These are phyloP conservation scores for Arvicanthis niloticus DNA, from an alignment of 2,113 vertebrate genomes.

Conservation along the genomic window DNA sequence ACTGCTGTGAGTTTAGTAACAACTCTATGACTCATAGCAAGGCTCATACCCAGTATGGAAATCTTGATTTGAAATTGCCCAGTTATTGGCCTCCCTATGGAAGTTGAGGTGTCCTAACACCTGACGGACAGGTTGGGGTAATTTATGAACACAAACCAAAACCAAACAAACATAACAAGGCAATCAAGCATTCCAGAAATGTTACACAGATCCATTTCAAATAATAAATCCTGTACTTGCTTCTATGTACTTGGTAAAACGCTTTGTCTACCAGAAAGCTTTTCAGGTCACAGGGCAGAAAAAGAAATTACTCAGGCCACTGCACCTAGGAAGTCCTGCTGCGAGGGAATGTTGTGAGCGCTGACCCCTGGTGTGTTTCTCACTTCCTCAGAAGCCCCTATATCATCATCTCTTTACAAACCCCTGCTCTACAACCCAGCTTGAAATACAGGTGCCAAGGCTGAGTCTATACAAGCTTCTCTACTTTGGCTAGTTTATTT, in stretches of 20 bases:
- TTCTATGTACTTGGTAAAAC: constrained; percentile 12
- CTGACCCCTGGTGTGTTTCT: background rate
- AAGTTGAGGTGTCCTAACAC: constrained; percentile 21
- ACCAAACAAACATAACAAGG: constrained; percentile 40
- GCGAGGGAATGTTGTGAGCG: background rate
- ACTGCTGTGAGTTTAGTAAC: constrained; percentile 50
- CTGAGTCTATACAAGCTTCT: background rate
- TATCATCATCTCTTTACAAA: background rate
- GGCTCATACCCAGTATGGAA: background rate
- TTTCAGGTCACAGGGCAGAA: background rate
- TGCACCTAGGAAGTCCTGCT: constrained; percentile 17
- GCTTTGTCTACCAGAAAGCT: background rate
- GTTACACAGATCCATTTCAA: constrained; percentile 55
- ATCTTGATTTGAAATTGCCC: background rate
- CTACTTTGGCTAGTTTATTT: background rate
- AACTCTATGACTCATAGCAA: constrained; percentile 34
- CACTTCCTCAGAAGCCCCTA: background rate
- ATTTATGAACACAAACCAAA: constrained; percentile 43
- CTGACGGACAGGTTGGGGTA: background rate
- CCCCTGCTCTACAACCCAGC: background rate
- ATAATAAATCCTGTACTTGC: background rate
- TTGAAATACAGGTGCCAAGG: background rate
- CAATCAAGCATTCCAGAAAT: constrained; percentile 45
- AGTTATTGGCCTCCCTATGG: background rate
- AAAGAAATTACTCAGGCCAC: constrained; percentile 3